Conservation (phyloP, 2,888 invertebrate genomes). For the Nomada fabriciana region DNA sequence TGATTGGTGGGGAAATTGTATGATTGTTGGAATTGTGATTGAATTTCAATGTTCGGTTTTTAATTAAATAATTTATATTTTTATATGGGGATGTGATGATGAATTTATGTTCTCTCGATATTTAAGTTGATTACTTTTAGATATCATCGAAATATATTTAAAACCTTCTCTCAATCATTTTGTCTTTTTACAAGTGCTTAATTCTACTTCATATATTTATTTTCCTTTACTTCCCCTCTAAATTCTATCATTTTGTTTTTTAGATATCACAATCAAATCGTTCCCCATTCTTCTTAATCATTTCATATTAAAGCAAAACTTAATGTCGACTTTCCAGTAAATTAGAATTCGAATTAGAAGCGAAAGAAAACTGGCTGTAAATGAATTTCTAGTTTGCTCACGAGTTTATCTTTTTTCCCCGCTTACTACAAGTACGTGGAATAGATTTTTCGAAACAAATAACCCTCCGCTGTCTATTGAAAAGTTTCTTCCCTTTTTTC, state of each 20-base stretch:
- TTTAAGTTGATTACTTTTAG: too few species aligned
- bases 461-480: too few species aligned
- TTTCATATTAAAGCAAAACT: not conserved
- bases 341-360: not conserved
- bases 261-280: not conserved
- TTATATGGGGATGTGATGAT: not conserved
- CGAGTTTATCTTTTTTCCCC: not conserved
- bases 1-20: not conserved
- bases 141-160: too few species aligned
- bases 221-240: not conserved
- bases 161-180: too few species aligned
- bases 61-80: not conserved
- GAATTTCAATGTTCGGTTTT: too few species aligned
- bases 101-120: not conserved
- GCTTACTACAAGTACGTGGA: too few species aligned
- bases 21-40: too few species aligned
- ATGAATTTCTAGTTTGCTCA: constrained; percentile 49
- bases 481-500: not conserved
- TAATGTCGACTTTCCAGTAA: too few species aligned
- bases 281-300: not conserved
- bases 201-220: not conserved
- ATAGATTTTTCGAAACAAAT: too few species aligned
- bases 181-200: too few species aligned
- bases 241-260: too few species aligned
- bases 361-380: constrained; percentile 13